phyloP scores from a whole-genome alignment of 2,797 vertebrate genomes.

The Sebastes wilsoni region DNA sequence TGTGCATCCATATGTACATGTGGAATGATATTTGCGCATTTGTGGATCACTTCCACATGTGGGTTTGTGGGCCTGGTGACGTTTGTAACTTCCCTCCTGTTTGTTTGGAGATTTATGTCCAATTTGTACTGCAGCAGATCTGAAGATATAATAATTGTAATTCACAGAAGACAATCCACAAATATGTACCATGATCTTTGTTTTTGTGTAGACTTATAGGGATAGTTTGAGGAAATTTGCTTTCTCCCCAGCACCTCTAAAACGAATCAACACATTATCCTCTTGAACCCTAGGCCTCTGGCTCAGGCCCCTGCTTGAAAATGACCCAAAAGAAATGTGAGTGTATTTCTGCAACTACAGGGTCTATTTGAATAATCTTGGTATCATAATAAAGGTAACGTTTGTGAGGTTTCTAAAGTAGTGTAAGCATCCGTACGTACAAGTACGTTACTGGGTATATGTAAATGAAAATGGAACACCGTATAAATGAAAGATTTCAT shows the following conservation, averaged over 20 bases:
- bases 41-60: no score
- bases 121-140: no score
- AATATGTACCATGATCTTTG: no score
- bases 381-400: not conserved
- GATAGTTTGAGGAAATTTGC: not conserved
- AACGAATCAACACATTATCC: not conserved
- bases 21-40: no score
- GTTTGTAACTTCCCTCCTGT: no score
- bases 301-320: not conserved
- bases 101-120: no score
- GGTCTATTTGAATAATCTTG: not conserved
- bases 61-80: no score
- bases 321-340: not conserved
- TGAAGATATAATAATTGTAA: no score
- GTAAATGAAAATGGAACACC: not conserved
- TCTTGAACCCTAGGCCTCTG: not conserved
- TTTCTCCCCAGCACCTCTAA: not conserved
- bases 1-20: no score
- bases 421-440: not conserved
- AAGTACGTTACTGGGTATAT: not conserved
- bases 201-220: slow-evolving; percentile 1
- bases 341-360: not conserved
- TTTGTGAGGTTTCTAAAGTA: not conserved
- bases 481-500: not conserved
- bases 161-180: no score